phyloP scores from a whole-genome alignment of 2,888 invertebrate species.

The Athetis lepigone region DNA sequence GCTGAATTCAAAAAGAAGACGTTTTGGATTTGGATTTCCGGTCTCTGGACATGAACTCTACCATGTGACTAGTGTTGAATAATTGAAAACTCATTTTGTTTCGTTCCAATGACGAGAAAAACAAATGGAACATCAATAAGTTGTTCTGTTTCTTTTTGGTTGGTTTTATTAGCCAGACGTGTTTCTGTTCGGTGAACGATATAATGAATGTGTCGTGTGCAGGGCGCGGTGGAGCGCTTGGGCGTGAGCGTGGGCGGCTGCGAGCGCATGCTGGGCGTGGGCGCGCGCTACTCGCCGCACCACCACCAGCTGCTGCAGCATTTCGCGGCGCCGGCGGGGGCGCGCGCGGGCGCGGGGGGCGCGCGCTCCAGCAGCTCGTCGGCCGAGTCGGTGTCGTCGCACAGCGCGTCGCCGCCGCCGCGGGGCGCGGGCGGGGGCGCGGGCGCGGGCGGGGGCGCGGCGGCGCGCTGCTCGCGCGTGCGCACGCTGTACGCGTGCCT shows the following conservation, averaged over 20 bases:
- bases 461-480: slow-evolving; percentile 91
- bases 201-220: slow-evolving; percentile 2
- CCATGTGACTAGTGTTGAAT: too few species aligned
- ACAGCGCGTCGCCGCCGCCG: slow-evolving; percentile 85
- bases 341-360: slow-evolving; percentile 89
- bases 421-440: slow-evolving; percentile 55
- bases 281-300: slow-evolving; percentile 81
- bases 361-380: slow-evolving; percentile 92
- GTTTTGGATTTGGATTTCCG: too few species aligned
- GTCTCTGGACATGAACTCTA: too few species aligned
- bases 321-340: slow-evolving; percentile 73
- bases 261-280: too few species aligned
- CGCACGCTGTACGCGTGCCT: slow-evolving; percentile 98
- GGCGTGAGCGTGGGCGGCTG: slow-evolving; percentile 53
- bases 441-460: slow-evolving; percentile 78
- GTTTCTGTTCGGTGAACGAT: not conserved
- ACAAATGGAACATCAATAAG: too few species aligned
- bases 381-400: slow-evolving; percentile 94
- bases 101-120: too few species aligned
- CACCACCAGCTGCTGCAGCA: slow-evolving; percentile 84
- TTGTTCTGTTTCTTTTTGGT: too few species aligned
- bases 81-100: too few species aligned
- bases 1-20: too few species aligned
- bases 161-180: too few species aligned
- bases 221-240: slow-evolving; percentile 53